Evolutionary conservation across 2,888 invertebrate species (phyloP).

Genomic region (Macrophya alboannulata): DNA sequence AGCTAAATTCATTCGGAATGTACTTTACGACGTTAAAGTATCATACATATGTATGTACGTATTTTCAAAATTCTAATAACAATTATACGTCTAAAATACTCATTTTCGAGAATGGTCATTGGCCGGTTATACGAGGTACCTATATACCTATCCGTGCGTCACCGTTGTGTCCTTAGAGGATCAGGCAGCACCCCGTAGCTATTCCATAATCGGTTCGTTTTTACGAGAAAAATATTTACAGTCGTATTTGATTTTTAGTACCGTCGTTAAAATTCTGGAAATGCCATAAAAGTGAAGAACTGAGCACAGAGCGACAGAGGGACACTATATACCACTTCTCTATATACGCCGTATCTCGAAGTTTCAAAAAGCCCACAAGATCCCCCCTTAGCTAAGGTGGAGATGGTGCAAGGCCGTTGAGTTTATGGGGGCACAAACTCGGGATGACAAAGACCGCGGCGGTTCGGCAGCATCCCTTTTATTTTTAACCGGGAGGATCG

Average conservation of each 20-base stretch:
- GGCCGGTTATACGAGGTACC: background rate
- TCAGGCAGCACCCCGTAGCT: slow-evolving; percentile 27
- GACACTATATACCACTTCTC: slow-evolving; percentile 16
- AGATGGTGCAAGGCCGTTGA: slow-evolving; percentile 63
- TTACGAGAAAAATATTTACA: slow-evolving; percentile 56
- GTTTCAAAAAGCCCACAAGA: slow-evolving; percentile 19
- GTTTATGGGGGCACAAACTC: slow-evolving; percentile 75
- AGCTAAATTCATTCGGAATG: too few species aligned
- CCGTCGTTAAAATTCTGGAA: slow-evolving; percentile 78
- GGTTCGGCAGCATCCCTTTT: slow-evolving; percentile 49
- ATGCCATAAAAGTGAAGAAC: slow-evolving; percentile 74
- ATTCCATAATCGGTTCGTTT: slow-evolving; percentile 52
- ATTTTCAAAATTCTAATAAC: background rate
- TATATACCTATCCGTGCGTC: slow-evolving; percentile 2
- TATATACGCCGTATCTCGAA: slow-evolving; percentile 14
- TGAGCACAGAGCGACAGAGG: slow-evolving; percentile 39
- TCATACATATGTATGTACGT: background rate
- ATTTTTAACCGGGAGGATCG: background rate
- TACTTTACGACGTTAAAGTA: background rate
- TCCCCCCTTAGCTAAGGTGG: background rate
- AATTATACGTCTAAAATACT: background rate
- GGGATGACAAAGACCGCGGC: slow-evolving; percentile 68
- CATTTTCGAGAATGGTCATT: background rate
- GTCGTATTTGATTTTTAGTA: slow-evolving; percentile 69
- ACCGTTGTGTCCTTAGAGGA: slow-evolving; percentile 28